Evolutionary conservation across 1,140 invertebrate species (phyloP), one percentile per base, ranked within the genome.

Genomic region (Danaus melanippus): DNA sequence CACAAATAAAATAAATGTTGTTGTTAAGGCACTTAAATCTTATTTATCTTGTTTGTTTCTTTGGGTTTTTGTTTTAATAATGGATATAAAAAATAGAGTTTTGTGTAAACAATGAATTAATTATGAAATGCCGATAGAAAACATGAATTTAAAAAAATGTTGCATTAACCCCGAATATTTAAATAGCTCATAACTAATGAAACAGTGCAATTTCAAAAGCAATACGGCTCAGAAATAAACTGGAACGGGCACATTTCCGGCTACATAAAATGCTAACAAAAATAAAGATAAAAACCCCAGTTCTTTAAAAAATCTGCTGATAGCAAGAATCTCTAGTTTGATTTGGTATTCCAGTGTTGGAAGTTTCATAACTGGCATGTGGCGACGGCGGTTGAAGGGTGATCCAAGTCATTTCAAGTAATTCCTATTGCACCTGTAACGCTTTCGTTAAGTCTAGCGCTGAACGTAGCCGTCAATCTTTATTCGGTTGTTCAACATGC

Each of bases 151-250:
- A 74, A 79, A 5, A 80, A 60, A 78, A 78, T 77, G 62, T 76
- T 71, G 58, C 53, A 64, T 65, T 78, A 76, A 79, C 78, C 21
- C 66, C 80, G 75, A 75, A 66, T 69, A 68, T 73, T 71, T 78
- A 79, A 82, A 80, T 71, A 72, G 71, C 73, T 75, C 76, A 69
- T 79, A 70, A 81, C 76, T 78, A 74, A 84, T 79, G 80, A 78
- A 84, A 81, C 78, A 81, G 73, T 67, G 80, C 74, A 82, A 79
- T 80, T 80, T 80, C 77, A 80, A 67, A 70, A 78, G 77, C 73
- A 77, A 82, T 73, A 76, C 71, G 74, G 79, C 74, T 62, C 69
- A 69, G 76, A 79, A 78, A 82, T 82, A 84, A 82, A 82, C 74
- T 74, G 82, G 73, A 77, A 71, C 77, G 69, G 66, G 74, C 68